Evolutionary conservation across 1,140 invertebrate species (phyloP).

Genomic region (Ceratoteleas bidentatus): DNA sequence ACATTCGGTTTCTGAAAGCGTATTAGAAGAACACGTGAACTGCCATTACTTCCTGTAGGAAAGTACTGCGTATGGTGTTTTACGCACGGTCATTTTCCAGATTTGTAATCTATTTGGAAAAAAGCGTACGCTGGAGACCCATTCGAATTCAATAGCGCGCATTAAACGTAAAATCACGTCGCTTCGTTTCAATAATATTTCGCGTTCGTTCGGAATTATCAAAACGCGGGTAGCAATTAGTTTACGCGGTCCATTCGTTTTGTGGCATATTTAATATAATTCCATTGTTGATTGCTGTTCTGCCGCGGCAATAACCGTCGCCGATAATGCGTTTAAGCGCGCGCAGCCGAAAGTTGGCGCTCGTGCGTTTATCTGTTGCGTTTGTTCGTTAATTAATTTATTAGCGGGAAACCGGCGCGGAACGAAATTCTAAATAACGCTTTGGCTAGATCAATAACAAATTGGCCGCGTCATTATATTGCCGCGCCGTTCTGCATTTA

Average conservation of each 20-base stretch:
- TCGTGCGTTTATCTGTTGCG: slow-evolving; percentile 11
- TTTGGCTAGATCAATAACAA: slow-evolving; percentile 5
- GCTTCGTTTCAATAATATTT: slow-evolving; percentile 23
- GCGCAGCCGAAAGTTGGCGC: slow-evolving; percentile 5
- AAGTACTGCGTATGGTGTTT: background rate
- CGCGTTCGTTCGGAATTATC: background rate
- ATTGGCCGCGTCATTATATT: background rate
- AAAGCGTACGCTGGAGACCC: too few species aligned
- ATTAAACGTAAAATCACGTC: background rate
- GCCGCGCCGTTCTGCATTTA: too few species aligned
- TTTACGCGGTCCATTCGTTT: slow-evolving; percentile 18
- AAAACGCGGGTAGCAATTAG: slow-evolving; percentile 15
- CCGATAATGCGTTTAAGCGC: slow-evolving; percentile 15
- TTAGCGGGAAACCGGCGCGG: background rate
- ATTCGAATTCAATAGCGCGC: too few species aligned
- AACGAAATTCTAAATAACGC: slow-evolving; percentile 11
- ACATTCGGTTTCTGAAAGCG: too few species aligned
- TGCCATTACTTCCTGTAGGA: too few species aligned
- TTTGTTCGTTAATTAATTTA: slow-evolving; percentile 28
- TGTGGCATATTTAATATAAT: slow-evolving; percentile 36
- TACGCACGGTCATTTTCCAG: background rate
- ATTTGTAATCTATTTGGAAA: background rate
- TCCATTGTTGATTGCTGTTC: slow-evolving; percentile 10
- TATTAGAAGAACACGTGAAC: too few species aligned
- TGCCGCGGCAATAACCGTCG: background rate